Evolutionary conservation across 2,797 vertebrate species (phyloP).

Genomic region (Pseudocheirus occidentalis): DNA sequence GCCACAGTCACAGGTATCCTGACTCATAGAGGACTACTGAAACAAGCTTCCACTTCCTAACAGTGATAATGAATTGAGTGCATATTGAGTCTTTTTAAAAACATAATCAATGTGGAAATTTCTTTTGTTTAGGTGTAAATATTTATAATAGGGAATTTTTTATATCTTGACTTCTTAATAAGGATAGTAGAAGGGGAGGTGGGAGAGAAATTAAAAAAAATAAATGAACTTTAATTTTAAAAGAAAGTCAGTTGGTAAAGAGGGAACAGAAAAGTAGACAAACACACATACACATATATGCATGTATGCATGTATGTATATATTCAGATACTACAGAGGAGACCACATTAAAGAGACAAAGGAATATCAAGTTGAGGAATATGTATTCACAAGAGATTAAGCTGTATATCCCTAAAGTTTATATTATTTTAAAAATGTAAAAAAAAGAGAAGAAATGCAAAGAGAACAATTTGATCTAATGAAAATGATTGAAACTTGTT

Average conservation of each 20-base stretch:
- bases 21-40: not conserved
- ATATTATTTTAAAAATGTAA: not conserved
- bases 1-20: no score
- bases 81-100: not conserved
- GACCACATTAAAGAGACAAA: not conserved
- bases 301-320: no score
- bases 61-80: not conserved
- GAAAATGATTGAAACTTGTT: not conserved
- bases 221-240: not conserved
- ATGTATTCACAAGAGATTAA: not conserved
- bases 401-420: not conserved
- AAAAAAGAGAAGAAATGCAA: not conserved
- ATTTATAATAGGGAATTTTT: not conserved
- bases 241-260: not conserved
- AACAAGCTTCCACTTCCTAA: not conserved
- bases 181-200: not conserved
- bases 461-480: not conserved
- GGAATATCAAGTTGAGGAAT: not conserved
- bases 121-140: not conserved
- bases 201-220: not conserved
- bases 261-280: not conserved
- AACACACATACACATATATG: accelerated
- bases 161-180: not conserved
- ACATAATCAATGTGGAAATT: not conserved
- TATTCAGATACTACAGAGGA: not conserved